phyloP scores from a whole-genome alignment of 1,140 invertebrate genomes.

The Zaprionus inermis region DNA sequence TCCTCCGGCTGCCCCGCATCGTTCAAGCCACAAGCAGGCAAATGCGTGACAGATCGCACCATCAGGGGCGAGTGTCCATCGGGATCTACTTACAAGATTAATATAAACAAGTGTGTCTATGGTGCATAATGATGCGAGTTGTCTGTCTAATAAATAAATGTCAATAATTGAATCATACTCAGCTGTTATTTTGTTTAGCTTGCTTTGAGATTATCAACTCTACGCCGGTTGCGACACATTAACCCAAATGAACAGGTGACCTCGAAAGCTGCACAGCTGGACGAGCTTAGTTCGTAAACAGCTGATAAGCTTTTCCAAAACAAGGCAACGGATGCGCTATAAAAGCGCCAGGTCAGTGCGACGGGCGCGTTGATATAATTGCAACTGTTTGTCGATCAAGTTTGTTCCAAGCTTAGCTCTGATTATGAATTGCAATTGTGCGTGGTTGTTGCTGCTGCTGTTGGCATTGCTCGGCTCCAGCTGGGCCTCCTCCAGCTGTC shows the following conservation, averaged over 20 bases:
- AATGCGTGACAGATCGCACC: conserved; percentile 49
- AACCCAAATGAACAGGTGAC: conserved; percentile 28
- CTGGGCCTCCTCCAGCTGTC: conserved; percentile 61
- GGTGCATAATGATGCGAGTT: neutral
- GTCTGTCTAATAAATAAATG: neutral
- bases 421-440: conserved; percentile 49
- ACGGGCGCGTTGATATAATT: conserved; percentile 7
- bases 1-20: conserved; percentile 56
- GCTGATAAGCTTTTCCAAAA: conserved; percentile 23
- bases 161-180: conserved; percentile 16
- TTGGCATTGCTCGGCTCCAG: conserved; percentile 53
- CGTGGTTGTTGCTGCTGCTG: conserved; percentile 66
- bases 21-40: conserved; percentile 34
- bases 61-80: conserved; percentile 69
- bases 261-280: conserved; percentile 8
- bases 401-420: neutral
- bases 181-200: conserved; percentile 15
- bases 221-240: conserved; percentile 1
- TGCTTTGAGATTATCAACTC: conserved; percentile 33
- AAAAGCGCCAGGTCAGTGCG: conserved; percentile 32
- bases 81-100: conserved; percentile 52
- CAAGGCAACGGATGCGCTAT: conserved; percentile 19
- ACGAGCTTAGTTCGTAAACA: conserved; percentile 20
- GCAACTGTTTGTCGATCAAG: conserved; percentile 8
- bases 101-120: conserved; percentile 69